Conservation (phyloP, 2,888 invertebrate genomes). For the Gisinianus flammeolus region DNA sequence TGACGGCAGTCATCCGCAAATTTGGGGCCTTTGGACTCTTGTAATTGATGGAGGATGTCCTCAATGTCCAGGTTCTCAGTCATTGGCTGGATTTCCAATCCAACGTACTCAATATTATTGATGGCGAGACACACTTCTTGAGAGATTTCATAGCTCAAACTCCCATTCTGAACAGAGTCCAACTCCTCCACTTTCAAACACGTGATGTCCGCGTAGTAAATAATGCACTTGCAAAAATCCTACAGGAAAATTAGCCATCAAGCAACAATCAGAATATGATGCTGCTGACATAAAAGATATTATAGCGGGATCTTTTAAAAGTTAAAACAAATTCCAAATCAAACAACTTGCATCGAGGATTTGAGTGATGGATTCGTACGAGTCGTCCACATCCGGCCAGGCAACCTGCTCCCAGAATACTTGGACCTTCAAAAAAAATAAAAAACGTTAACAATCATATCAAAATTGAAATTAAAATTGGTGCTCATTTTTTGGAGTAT, state of each 20-base stretch:
- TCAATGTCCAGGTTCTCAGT: slow-evolving; percentile 83
- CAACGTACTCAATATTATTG: slow-evolving; percentile 95
- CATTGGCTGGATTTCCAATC: slow-evolving; percentile 83
- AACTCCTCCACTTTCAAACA: slow-evolving; percentile 74
- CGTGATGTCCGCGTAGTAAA: slow-evolving; percentile 88
- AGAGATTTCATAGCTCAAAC: slow-evolving; percentile 82
- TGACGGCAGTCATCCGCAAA: slow-evolving; percentile 82
- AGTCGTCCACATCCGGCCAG: slow-evolving; percentile 93
- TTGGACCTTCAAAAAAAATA: slow-evolving; percentile 92
- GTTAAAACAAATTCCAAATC: no score
- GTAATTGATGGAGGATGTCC: slow-evolving; percentile 73
- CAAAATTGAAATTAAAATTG: neutral
- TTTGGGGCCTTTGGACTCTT: slow-evolving; percentile 70
- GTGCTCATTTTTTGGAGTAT: neutral
- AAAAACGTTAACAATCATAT: slow-evolving; percentile 44
- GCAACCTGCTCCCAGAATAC: slow-evolving; percentile 95
- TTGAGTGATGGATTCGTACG: slow-evolving; percentile 89
- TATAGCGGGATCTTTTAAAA: no score
- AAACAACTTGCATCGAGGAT: slow-evolving; percentile 89
- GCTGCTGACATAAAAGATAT: neutral
- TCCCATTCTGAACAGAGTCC: slow-evolving; percentile 65
- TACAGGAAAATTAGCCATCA: no score
- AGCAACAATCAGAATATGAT: neutral
- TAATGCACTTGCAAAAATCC: slow-evolving; percentile 92
- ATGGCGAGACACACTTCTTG: slow-evolving; percentile 81